Evolutionary conservation across 1,140 invertebrate species (phyloP), one percentile per base, ranked within the genome.

Genomic region (Luehdorfia chinensis): DNA sequence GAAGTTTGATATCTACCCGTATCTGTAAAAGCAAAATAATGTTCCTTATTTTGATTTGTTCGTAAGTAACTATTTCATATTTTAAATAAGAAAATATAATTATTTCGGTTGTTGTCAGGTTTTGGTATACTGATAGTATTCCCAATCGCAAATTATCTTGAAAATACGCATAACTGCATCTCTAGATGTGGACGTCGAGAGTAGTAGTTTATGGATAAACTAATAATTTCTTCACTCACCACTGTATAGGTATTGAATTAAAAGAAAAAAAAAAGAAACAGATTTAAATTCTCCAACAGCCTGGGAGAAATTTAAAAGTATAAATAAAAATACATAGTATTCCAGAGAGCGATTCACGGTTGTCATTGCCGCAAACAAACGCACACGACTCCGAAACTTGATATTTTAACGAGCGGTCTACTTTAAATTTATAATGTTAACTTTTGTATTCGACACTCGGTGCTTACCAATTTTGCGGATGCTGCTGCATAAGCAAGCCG

Each of bases 361-460:
- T 50, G 36, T 50, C 39, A 46, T 49, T 11, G 34, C 6, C 15
- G 18, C 46, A 32, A 52, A 51, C 49, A 53, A 50, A 52, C 36
- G 34, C 16, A 39, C 33, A 47, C 31, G 53, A 47, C 19, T 45
- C 41, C 50, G 48, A 61, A 64, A 66, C 65, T 66, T 59, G 64
- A 70, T 70, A 69, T 68, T 76, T 72, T 76, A 69, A 76, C 73
- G 63, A 76, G 72, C 48, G 45, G 39, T 33, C 33, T 30, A 55
- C 52, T 76, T 76, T 76, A 73, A 73, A 76, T 69, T 65, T 76
- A 76, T 72, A 73, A 74, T 67, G 41, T 36, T 14, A 39, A 43
- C 46, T 48, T 51, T 47, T 55, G 48, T 55, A 53, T 55, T 50
- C 51, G 51, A 55, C 51, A 50, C 52, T 55, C 51, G 23, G 9